phyloP scores from a whole-genome alignment of 2,113 vertebrate species.

The Hypomesus transpacificus region DNA sequence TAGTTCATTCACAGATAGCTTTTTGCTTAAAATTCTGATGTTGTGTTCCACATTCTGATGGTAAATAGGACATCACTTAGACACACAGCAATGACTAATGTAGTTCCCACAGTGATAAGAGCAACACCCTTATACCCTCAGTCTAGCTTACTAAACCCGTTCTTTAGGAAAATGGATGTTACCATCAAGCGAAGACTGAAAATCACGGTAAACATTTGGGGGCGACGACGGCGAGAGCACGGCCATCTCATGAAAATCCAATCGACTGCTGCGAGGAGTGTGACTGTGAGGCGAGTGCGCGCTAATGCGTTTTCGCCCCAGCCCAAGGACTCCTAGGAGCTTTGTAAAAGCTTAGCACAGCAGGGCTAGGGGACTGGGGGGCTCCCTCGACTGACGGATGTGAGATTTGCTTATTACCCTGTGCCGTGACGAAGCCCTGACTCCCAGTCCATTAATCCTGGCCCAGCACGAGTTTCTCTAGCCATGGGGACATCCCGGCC shows the following conservation, averaged over 20 bases:
- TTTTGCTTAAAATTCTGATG: background rate
- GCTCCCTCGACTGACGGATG: constrained; percentile 11
- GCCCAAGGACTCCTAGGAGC: constrained; percentile 9
- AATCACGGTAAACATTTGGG: constrained; percentile 11
- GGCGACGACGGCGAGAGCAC: background rate
- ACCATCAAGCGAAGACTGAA: constrained; percentile 6
- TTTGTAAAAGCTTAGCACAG: constrained; percentile 25
- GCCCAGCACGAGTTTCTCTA: constrained; percentile 4
- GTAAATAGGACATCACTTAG: background rate
- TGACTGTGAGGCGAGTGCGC: constrained; percentile 4
- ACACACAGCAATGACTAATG: background rate
- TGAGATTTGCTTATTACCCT: constrained; percentile 33
- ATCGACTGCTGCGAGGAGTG: constrained; percentile 9
- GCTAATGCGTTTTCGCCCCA: constrained; percentile 24
- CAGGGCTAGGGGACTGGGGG: constrained; percentile 4
- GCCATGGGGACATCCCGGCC: constrained; percentile 11
- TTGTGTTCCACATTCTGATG: background rate
- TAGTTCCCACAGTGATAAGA: background rate
- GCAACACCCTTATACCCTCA: background rate
- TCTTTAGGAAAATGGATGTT: constrained; percentile 8
- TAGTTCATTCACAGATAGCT: background rate
- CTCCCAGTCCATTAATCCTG: constrained; percentile 33
- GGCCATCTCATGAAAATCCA: constrained; percentile 15
- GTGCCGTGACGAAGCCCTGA: constrained; percentile 13
- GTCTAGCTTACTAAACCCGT: constrained; percentile 6